Base-by-base conservation (phyloP, 2,888 invertebrate species). In the Saturnia japonica region DNA sequence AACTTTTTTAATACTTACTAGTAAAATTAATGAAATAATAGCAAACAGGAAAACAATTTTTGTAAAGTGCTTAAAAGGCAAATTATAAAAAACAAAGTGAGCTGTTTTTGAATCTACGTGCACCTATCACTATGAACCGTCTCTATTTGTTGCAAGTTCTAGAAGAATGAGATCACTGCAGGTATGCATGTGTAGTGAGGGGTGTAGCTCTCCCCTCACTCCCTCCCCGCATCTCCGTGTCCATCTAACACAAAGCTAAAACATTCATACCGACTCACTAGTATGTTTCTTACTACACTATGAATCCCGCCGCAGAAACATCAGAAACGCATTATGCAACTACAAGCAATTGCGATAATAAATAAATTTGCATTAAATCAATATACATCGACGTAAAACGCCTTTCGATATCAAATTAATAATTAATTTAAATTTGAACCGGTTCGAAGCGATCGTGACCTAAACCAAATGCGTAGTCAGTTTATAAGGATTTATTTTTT, bases 241-340 rank as follows among this genome's bases (percentile, higher is more conserved):
- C 64, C 9, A 40, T 22, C 40, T 19, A 40, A 64, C 40, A 7
- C 34, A 40, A 19, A 6, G 62, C 1, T 62, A 62, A 34, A 40
- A 64, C 28, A n/a, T 34, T 64, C 40, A 64, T 2, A 11, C 4
- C 28, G n/a, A 28, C 68, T 45, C 68, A 68, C 45, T 68, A 40
- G 2, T 64, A 40, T 40, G 64, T 68, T 45, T 25, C 47, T 28
- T 25, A 47, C 28, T 68, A n/a, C 45, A 68, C 51, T 68, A 68
- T 62, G 68, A 28, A n/a, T 9, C 42, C 62, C 22, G 22, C 47
- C 25, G 51, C 62, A 70, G 51, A 66, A 71, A 71, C 57, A 68
- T 28, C 67, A 69, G 76, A 77, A 77, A 62, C 71, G 75, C 70
- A 66, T 81, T 82, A 84, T 83, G 79, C 79, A 83, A 80, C 70